phyloP scores from a whole-genome alignment of 2,113 vertebrate genomes.

The Tonatia bakeri region DNA sequence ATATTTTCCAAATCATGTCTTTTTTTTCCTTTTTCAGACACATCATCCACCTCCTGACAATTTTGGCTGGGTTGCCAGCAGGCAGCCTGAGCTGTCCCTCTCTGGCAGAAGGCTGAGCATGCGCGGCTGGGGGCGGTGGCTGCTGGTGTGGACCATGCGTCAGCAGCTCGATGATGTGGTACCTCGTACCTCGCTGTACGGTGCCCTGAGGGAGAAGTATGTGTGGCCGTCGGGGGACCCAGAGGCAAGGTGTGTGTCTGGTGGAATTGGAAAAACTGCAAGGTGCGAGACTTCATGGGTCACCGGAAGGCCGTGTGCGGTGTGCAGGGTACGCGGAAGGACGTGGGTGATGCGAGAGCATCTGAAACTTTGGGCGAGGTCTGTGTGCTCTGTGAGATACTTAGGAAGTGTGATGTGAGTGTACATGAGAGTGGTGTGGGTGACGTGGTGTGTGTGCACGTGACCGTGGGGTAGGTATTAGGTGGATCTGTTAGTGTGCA shows the following conservation, averaged over 20 bases:
- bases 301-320: neutral
- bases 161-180: neutral
- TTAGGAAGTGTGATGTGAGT: accelerated
- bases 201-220: too few relatives aligned
- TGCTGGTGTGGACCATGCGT: neutral
- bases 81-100: neutral
- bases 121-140: neutral
- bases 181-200: neutral
- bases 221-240: neutral
- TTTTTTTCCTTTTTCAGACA: neutral
- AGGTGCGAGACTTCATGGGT: neutral
- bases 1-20: constrained; percentile 57
- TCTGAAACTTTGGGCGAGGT: neutral
- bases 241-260: neutral
- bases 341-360: neutral
- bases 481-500: neutral
- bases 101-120: neutral
- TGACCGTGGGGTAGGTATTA: accelerated
- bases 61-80: neutral
- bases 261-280: neutral
- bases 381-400: neutral
- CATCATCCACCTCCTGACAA: neutral
- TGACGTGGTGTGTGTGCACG: too few relatives aligned
- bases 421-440: neutral
- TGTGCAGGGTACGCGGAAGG: neutral